Base-by-base conservation (phyloP, 2,797 vertebrate species). In the Centroberyx gerrardi region DNA sequence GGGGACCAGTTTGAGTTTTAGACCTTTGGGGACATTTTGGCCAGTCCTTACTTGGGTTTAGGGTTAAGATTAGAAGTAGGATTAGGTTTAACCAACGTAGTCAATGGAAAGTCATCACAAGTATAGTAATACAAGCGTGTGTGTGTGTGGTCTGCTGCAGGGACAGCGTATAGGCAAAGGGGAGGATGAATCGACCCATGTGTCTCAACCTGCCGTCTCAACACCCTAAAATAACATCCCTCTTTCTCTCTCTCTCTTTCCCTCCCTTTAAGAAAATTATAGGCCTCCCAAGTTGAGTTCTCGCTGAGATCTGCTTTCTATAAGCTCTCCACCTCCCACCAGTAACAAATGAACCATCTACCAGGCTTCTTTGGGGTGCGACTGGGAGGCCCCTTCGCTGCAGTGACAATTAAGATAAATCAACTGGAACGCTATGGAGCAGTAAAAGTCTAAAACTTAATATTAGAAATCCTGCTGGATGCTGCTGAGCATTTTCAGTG, bases 261-360 rank as follows among this genome's bases (percentile, higher is more conserved):
- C 18, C 52, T 42, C 51, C 31, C 29, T 46, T 8, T n/a, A 27
- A 27, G 33, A 56, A 46, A 58, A 48, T 17, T n/a, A 29, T 2
- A 28, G 29, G 44, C 55, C 48, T 44, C 48, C 55, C 22, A 63
- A 14, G 51, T 46, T 22, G n/a, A 66, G 51, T 38, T 62, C 40
- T 52, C 10, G 51, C 38, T 22, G n/a, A 66, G 51, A 44, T 62
- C 40, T 52, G 54, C 33, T 48, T 31, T 66, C 62, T 54, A 22
- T 6, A 53, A 18, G 9, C 55, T 66, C 51, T 22, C 33, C 22
- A 52, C 38, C 56, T 74, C 69, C 44, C 48, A 33, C 48, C 14
- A 48, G 28, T 67, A 48, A 74, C 38, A 52, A 53, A 78, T 59
- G 59, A 71, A 64, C 65, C 71, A 76, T 74, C 74, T 62, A 56